Conservation (phyloP, 2,797 vertebrate genomes). For the Neosilurus mollespiculum region DNA sequence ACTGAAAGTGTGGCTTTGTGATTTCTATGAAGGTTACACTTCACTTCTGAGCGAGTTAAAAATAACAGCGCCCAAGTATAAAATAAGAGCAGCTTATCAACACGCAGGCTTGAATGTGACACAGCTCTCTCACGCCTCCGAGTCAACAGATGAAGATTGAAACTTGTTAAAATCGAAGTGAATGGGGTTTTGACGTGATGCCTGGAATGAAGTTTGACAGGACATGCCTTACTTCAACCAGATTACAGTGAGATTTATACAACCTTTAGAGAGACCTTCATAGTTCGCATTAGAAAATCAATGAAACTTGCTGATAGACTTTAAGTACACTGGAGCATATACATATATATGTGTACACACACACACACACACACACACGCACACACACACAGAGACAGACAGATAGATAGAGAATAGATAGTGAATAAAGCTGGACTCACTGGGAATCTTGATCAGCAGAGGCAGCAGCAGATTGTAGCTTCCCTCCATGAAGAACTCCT, state of each 20-base stretch:
- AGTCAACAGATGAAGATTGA: not conserved
- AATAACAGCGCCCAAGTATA: not conserved
- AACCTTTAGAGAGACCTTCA: not conserved
- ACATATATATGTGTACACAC: too few species aligned
- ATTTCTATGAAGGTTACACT: not conserved
- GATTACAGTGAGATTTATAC: not conserved
- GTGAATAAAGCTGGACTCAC: constrained; percentile 65
- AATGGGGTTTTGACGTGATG: not conserved
- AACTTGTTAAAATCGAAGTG: not conserved
- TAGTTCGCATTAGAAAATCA: not conserved
- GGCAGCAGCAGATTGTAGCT: constrained; percentile 87
- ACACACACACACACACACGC: too few species aligned
- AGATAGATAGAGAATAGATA: too few species aligned
- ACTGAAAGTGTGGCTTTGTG: not conserved
- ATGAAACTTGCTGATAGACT: not conserved
- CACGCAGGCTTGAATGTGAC: not conserved
- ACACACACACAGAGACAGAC: too few species aligned
- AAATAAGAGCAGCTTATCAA: not conserved
- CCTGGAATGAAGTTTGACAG: not conserved
- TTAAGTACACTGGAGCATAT: not conserved
- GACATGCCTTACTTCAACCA: not conserved
- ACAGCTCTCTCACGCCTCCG: not conserved
- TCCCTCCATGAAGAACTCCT: constrained; percentile 90
- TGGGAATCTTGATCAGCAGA: constrained; percentile 84
- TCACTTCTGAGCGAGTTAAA: not conserved